Base-by-base conservation (phyloP, 2,797 vertebrate genomes). In the Limnodromus scolopaceus region DNA sequence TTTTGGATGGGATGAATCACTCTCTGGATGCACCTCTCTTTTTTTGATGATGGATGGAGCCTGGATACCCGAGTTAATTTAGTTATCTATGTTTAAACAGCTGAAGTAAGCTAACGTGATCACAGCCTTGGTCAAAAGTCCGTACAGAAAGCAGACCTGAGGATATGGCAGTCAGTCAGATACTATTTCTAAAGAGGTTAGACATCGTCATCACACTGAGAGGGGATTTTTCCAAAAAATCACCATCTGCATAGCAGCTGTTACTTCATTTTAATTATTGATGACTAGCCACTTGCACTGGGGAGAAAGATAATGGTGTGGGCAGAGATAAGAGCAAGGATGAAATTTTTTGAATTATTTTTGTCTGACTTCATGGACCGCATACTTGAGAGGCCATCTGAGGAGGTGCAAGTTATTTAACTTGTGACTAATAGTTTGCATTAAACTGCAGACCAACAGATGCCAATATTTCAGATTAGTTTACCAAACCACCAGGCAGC, bases 211-310 rank as follows among this genome's bases (percentile, higher is more conserved):
- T 57, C 75, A 57, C 16, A 45, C 13, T 48, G 34, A 82, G 54
- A 92, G 51, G 63, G 83, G 46, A 82, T 79, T 94, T 93, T 83
- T 70, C 20, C 0, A 77, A 76, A 64, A 94, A 90, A 30, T 38
- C 32, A 87, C 77, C 89, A 77, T 70, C 83, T 92, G 85, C 74
- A 84, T 30, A 79, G 70, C 93, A 94, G 95, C 87, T 95, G 94
- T 87, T 72, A 80, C 60, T 32, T 63, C 9, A 0, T 87, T 95
- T 72, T 89, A 87, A 89, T 94, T 94, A 80, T 57, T 95, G 74
- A 79, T 61, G 70, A 41, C 27, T 46, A 84, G 55, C 55, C 53
- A 58, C 34, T 94, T 89, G 43, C 34, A 68, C 0, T 5, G 30
- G 49, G 25, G 30, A 74, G 27, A 82, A 76, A 58, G 28, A 74